Conservation (phyloP, 2,888 invertebrate genomes). For the Dryobotodes eremita region DNA sequence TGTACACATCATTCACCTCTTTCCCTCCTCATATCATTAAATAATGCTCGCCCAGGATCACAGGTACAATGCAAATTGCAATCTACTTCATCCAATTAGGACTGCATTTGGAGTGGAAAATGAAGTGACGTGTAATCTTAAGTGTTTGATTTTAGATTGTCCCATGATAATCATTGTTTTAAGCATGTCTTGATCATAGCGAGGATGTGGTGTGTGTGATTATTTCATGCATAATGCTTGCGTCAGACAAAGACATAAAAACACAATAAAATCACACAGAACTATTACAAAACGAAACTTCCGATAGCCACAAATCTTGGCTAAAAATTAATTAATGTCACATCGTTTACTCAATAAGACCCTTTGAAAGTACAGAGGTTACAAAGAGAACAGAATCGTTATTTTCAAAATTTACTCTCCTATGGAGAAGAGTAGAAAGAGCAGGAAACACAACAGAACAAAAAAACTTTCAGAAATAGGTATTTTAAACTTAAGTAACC, state of each 20-base stretch:
- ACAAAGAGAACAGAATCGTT: neutral
- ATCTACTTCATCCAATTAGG: slow-evolving; percentile 15
- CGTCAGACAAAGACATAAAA: neutral
- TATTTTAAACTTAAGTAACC: neutral
- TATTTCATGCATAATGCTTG: neutral
- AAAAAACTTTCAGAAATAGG: neutral
- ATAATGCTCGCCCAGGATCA: slow-evolving; percentile 8
- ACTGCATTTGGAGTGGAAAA: slow-evolving; percentile 18
- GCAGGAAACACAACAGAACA: neutral
- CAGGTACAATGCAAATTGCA: slow-evolving; percentile 21
- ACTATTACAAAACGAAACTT: neutral
- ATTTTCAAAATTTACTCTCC: no score
- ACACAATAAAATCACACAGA: neutral
- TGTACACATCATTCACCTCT: slow-evolving; percentile 11
- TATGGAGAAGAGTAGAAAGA: neutral
- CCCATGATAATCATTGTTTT: slow-evolving; percentile 8
- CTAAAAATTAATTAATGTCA: neutral
- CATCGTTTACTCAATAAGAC: no score
- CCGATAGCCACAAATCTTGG: neutral
- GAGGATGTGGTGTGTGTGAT: neutral
- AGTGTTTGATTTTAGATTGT: slow-evolving; percentile 23
- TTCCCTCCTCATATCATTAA: slow-evolving; percentile 4
- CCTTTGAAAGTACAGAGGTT: neutral
- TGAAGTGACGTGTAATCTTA: slow-evolving; percentile 2
- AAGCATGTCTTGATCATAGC: neutral